Evolutionary conservation across 2,113 vertebrate species (phyloP).

Genomic region (Rhynchomys soricoides): DNA sequence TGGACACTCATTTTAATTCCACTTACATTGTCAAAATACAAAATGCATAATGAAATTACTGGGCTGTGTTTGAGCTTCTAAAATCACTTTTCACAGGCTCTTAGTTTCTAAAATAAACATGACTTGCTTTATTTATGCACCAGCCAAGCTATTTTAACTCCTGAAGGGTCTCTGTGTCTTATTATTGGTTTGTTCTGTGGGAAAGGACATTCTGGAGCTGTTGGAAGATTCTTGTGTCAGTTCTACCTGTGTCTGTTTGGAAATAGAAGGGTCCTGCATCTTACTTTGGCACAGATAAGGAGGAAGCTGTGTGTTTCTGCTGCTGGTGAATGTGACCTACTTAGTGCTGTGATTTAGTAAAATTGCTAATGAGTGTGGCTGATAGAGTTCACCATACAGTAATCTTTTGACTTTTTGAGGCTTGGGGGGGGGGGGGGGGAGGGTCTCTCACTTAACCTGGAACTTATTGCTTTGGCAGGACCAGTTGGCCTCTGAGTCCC

Average conservation of each 20-base stretch:
- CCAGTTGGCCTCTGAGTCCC: not conserved
- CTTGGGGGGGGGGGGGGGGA: too few species aligned
- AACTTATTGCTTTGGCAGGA: too few species aligned
- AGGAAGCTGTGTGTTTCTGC: not conserved
- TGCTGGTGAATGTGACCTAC: not conserved
- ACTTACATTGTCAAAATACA: slow-evolving; percentile 56
- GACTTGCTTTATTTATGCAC: slow-evolving; percentile 37
- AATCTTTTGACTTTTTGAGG: not conserved
- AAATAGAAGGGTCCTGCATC: not conserved
- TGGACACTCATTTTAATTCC: slow-evolving; percentile 23
- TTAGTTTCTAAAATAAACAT: slow-evolving; percentile 38
- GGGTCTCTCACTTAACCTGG: not conserved
- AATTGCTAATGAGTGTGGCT: not conserved
- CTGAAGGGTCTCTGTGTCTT: not conserved
- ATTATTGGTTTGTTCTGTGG: not conserved
- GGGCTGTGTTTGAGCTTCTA: slow-evolving; percentile 57
- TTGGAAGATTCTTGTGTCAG: not conserved
- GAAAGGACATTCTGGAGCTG: not conserved
- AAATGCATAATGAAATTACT: slow-evolving; percentile 54
- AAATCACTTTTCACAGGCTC: not conserved
- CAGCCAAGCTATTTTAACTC: slow-evolving; percentile 37
- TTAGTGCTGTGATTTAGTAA: not conserved
- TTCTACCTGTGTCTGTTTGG: not conserved
- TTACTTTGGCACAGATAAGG: not conserved
- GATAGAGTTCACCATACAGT: accelerated